Base-by-base conservation (phyloP, 1,140 invertebrate genomes). In the Cydia strobilella region DNA sequence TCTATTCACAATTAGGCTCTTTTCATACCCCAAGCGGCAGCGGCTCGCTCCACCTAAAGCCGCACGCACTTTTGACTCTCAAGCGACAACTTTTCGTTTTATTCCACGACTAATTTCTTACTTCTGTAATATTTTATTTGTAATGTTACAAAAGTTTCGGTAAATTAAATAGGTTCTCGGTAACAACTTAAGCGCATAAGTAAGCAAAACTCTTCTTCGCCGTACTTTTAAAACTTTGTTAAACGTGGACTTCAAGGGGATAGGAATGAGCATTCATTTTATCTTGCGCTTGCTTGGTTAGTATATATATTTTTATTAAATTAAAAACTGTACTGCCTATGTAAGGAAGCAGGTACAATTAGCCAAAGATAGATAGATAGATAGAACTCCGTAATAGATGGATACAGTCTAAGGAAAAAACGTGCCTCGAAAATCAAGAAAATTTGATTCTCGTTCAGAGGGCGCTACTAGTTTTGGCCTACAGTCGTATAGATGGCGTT, bases 131-230 rank as follows among this genome's bases (percentile, higher is more conserved):
- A 42, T 42, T 39, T 69, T 69, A 5, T 69, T 69, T 18, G 27
- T 18, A 69, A 69, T 12, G 35, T 18, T 42, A 23, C 31, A 39
- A 69, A 69, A 18, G 31, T 73, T 73, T 72, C 20, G 72, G 72
- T 51, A 73, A 51, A 73, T 54, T 73, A 73, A 73, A n/a, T 51
- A n/a, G 39, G 39, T 45, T 39, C 65, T 69, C 65, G 6, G 31
- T 69, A 35, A 69, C 65, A 69, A 39, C 7, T 69, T 69, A 69
- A 69, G 65, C 65, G 31, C 27, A 69, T 35, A 69, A 69, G 65
- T 69, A 69, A 69, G 65, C 35, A 39, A 42, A 69, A 69, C 65
- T 69, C 31, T 69, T 42, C n/a, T 35, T 39, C 31, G 31, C 18
- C 31, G 31, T 39, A 39, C n/a, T 42, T 69, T 69, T 39, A 69